Conservation (phyloP, 92 coral and sea anemone species). For the Micromussa lordhowensis region DNA sequence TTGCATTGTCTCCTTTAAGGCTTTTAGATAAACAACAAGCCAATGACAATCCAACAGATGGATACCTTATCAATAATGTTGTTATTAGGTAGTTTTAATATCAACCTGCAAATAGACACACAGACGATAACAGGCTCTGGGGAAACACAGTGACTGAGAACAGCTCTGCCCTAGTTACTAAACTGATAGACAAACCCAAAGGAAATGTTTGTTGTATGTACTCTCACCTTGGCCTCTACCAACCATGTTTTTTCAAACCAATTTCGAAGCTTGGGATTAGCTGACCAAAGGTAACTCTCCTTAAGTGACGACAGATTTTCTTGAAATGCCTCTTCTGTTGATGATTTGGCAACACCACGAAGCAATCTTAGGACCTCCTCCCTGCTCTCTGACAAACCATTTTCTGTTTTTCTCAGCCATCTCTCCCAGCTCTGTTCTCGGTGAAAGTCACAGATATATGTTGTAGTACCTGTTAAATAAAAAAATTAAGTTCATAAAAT, state of each 20-base stretch:
- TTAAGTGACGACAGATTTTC: constrained; percentile 50
- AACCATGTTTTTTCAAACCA: constrained; percentile 65
- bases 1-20: too few relatives aligned
- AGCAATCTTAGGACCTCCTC: constrained; percentile 64
- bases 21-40: too few relatives aligned
- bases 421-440: constrained; percentile 44
- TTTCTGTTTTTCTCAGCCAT: constrained; percentile 34
- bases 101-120: too few relatives aligned
- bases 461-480: constrained; percentile 33
- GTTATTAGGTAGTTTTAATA: too few relatives aligned
- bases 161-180: too few relatives aligned
- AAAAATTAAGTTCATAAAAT: too few relatives aligned
- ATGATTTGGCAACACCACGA: constrained; percentile 60
- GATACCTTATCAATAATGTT: too few relatives aligned
- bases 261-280: constrained; percentile 55
- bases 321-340: constrained; percentile 52
- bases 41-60: too few relatives aligned
- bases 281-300: constrained; percentile 49
- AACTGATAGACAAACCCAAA: too few relatives aligned
- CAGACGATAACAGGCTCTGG: too few relatives aligned
- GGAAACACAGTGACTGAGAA: too few relatives aligned
- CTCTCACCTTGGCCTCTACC: constrained; percentile 60
- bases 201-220: not conserved
- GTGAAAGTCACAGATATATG: constrained; percentile 49
- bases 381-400: constrained; percentile 42